Percentiles rank a stretch among this genome's conserved stretches.
phyloP scores from a whole-genome alignment of 2,113 vertebrate species.

The Gambusia affinis region DNA sequence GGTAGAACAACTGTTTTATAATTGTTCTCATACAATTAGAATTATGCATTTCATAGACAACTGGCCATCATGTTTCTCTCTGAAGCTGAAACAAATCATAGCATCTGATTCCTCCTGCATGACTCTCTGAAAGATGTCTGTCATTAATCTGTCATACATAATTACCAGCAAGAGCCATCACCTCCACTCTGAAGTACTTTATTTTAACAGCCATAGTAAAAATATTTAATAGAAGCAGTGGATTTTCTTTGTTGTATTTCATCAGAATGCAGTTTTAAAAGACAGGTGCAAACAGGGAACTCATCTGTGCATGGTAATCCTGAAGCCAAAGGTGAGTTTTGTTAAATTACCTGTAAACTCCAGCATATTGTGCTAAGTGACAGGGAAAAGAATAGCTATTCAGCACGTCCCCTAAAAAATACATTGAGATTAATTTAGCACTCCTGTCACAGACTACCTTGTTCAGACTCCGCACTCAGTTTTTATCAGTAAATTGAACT shows the following conservation, averaged over 20 bases:
- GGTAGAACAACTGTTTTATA: neutral
- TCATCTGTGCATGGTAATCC: neutral
- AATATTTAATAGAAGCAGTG: neutral
- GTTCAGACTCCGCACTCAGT: neutral
- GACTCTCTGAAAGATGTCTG: conserved; percentile 24
- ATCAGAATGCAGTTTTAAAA: neutral
- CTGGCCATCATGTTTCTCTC: neutral
- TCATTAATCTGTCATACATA: conserved; percentile 28
- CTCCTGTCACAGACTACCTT: neutral
- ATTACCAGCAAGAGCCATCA: conserved; percentile 8
- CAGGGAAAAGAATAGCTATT: neutral
- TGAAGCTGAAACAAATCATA: conserved; percentile 12
- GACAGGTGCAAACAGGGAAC: neutral
- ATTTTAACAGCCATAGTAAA: conserved; percentile 12
- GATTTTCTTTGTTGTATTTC: neutral
- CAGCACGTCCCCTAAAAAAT: conserved; percentile 1
- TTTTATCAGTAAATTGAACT: conserved; percentile 27
- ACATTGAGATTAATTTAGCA: neutral
- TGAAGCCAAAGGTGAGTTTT: neutral
- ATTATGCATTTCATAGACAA: conserved; percentile 2
- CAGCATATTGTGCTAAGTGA: neutral
- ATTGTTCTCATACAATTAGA: neutral
- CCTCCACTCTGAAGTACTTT: conserved; percentile 15
- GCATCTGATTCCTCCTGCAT: conserved; percentile 29
- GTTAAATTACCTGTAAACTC: conserved; percentile 18